Base-by-base conservation (phyloP, 1,140 invertebrate species). In the Pogonomyrmex barbatus region DNA sequence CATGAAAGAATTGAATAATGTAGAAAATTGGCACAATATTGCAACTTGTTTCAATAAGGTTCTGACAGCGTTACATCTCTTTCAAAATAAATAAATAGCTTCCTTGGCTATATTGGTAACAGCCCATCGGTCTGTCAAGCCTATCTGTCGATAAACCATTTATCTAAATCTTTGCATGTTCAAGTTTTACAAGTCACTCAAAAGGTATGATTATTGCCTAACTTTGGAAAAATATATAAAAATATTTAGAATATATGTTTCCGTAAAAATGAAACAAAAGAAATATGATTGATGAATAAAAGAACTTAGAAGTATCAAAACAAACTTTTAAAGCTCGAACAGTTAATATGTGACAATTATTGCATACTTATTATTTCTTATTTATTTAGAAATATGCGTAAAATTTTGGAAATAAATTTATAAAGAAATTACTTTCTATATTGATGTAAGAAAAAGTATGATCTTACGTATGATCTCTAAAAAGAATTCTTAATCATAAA, bases 61-160 rank as follows among this genome's bases (percentile, higher is more conserved):
- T 42, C 42, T 45, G 73, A 76, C 33, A 12, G 5, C 45, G 47
- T 30, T 42, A 67, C n/a, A 24, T 67, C 36, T 52, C 5, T 63
- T 50, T 79, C 47, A 36, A 54, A 17, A 68, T 68, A 79, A 17
- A 68, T 68, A 79, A 79, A 79, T 14, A 47, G 33, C 30, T 67
- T 68, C 42, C 14, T 67, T 52, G 60, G 33, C 60, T n/a, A 52
- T 65, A 79, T 79, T 52, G 76, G 33, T 6, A 79, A 79, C 77
- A 52, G n/a, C 33, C 39, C n/a, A 67, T 67, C 67, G 33, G 76
- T 78, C 45, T 78, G 45, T 60, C 56, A 39, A 8, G 33, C 39
- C n/a, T 76, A 10, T 42, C 42, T 52, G 76, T 78, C 77, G 47
- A 79, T 67, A 67, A n/a, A 79, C 33, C 77, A 54, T 79, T 77